These are phyloP conservation scores for Dolomedes plantarius DNA, from an alignment of 2,888 invertebrate species.

Conservation along the genomic window DNA sequence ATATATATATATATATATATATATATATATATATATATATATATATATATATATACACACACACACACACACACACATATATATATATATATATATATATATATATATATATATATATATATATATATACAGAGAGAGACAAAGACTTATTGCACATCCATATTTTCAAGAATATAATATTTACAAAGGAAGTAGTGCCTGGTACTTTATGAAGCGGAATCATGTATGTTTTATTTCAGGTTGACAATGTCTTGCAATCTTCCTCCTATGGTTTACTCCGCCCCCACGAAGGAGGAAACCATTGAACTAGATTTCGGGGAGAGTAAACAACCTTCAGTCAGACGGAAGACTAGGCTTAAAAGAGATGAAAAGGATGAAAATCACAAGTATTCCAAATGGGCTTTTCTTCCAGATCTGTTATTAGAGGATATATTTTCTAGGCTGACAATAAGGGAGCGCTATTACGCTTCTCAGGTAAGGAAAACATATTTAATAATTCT, in stretches of 20 bases:
- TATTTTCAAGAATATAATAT: no score
- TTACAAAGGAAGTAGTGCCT: no score
- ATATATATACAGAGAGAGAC: no score
- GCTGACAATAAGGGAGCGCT: constrained; percentile 83
- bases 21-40: no score
- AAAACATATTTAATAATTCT: no score
- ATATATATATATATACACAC: no score
- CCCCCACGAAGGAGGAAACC: constrained; percentile 21
- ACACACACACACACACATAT: no score
- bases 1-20: no score
- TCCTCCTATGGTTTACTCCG: constrained; percentile 43
- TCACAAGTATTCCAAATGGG: constrained; percentile 79
- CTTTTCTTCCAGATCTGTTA: constrained; percentile 83
- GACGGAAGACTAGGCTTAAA: not conserved
- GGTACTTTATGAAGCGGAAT: no score
- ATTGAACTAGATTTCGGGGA: constrained; percentile 47
- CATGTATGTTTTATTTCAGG: constrained; percentile 26
- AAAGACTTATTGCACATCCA: no score
- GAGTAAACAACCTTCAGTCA: not conserved
- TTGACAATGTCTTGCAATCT: constrained; percentile 54
- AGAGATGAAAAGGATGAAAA: constrained; percentile 5
- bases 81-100: no score
- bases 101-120: no score
- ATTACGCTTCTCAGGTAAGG: constrained; percentile 84
- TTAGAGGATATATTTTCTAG: constrained; percentile 85